phyloP scores from a whole-genome alignment of 2,797 vertebrate species.

The Erpetoichthys calabaricus region DNA sequence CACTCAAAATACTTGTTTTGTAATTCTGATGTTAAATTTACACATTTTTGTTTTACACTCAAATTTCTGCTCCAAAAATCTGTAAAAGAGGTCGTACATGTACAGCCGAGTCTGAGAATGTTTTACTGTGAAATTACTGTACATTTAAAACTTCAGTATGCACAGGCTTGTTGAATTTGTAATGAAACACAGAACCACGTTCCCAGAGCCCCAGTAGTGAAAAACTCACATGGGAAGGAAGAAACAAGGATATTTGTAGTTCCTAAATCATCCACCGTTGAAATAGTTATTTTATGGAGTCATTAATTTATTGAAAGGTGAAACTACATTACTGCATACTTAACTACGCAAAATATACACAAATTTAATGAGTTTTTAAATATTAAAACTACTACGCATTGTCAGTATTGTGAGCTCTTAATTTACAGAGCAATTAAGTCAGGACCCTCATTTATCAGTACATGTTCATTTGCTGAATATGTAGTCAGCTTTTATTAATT shows the following conservation, averaged over 20 bases:
- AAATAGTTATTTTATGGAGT: slow-evolving; percentile 25
- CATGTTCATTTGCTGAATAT: slow-evolving; percentile 80
- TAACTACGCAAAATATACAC: slow-evolving; percentile 71
- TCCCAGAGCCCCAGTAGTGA: slow-evolving; percentile 25
- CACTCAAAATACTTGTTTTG: too few relatives aligned
- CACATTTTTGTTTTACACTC: too few relatives aligned
- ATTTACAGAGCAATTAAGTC: slow-evolving; percentile 98
- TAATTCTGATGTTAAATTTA: too few relatives aligned
- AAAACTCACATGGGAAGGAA: slow-evolving; percentile 5
- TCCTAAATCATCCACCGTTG: slow-evolving; percentile 12
- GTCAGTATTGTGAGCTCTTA: slow-evolving; percentile 91
- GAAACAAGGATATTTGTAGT: slow-evolving; percentile 7
- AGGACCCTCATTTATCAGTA: slow-evolving; percentile 93
- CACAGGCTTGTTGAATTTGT: background rate
- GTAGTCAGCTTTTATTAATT: slow-evolving; percentile 98
- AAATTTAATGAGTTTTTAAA: slow-evolving; percentile 96
- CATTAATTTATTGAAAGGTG: slow-evolving; percentile 36
- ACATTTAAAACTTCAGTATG: too few relatives aligned
- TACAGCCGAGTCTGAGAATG: too few relatives aligned
- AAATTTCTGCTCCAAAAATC: too few relatives aligned
- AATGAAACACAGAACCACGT: background rate
- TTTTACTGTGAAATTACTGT: too few relatives aligned
- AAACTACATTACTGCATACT: slow-evolving; percentile 32
- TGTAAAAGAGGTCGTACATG: too few relatives aligned
- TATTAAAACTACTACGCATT: slow-evolving; percentile 87